A percentile compares a stretch with the other conserved stretches of the same genome.
Evolutionary conservation across 2,888 invertebrate genomes (phyloP).

Genomic region (Caprella mutica): DNA sequence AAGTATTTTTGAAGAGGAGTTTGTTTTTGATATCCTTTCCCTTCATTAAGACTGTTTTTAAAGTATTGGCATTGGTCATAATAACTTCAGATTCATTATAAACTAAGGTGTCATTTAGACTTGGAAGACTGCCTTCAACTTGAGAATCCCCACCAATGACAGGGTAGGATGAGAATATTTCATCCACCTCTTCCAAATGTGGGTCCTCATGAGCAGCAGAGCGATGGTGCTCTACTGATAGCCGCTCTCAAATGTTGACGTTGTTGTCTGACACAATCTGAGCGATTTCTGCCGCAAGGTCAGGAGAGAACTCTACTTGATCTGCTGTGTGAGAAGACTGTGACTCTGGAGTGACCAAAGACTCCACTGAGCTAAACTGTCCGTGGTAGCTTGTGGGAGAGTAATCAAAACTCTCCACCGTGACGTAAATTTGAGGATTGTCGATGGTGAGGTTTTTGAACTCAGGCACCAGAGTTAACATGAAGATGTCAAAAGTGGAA

Average conservation of each 20-base stretch:
- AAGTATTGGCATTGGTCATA: no score
- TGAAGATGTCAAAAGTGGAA: slow-evolving; percentile 50
- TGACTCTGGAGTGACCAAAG: not conserved
- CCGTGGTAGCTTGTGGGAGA: not conserved
- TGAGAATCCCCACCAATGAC: not conserved
- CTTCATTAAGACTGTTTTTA: no score
- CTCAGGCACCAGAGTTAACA: slow-evolving; percentile 53
- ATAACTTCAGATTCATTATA: no score
- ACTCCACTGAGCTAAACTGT: not conserved
- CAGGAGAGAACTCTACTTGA: not conserved
- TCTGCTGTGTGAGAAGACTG: not conserved
- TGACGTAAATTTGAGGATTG: slow-evolving; percentile 43
- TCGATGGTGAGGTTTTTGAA: slow-evolving; percentile 50
- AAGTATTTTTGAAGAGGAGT: no score
- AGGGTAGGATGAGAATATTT: not conserved
- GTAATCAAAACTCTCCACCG: not conserved
- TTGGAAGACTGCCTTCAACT: no score
- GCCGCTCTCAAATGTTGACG: no score
- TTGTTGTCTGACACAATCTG: no score
- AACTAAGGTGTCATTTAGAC: no score
- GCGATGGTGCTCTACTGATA: no score
- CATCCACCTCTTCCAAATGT: not conserved
- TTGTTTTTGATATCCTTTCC: no score
- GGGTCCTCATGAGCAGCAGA: not conserved
- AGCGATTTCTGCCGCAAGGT: not conserved